Percentiles rank a stretch among this genome's conserved stretches.
phyloP scores from a whole-genome alignment of 2,888 invertebrate species.

The Esperia sulphurella region DNA sequence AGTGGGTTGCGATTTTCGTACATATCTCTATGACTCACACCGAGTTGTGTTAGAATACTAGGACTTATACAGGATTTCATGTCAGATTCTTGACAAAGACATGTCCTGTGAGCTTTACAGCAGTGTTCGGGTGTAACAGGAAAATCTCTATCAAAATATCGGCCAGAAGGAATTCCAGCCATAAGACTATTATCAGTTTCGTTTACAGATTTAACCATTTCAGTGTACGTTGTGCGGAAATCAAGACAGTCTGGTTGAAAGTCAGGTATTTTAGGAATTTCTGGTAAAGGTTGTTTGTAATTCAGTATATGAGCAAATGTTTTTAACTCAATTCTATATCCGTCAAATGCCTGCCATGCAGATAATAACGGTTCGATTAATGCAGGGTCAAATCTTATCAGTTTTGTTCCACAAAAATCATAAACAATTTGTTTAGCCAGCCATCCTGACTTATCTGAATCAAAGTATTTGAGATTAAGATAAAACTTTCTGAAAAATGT shows the following conservation, averaged over 20 bases:
- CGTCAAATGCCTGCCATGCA: constrained; percentile 65
- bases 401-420: constrained; percentile 52
- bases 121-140: constrained; percentile 48
- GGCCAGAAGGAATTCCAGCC: constrained; percentile 63
- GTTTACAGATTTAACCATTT: constrained; percentile 57
- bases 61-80: constrained; percentile 32
- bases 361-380: constrained; percentile 70
- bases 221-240: constrained; percentile 58
- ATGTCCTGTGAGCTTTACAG: constrained; percentile 41
- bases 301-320: constrained; percentile 71
- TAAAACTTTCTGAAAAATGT: constrained; percentile 51
- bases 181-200: constrained; percentile 30
- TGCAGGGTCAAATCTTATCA: constrained; percentile 63
- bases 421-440: constrained; percentile 63
- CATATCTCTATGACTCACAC: constrained; percentile 40
- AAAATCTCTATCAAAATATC: constrained; percentile 60
- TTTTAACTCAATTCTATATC: constrained; percentile 65
- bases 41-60: constrained; percentile 27
- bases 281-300: constrained; percentile 54
- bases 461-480: constrained; percentile 47
- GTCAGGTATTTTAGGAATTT: constrained; percentile 61
- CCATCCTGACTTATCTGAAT: constrained; percentile 63
- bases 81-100: constrained; percentile 58
- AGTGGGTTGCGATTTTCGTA: constrained; percentile 27
- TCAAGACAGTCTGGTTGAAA: constrained; percentile 45